Percentiles rank a stretch among this genome's conserved stretches.
phyloP scores from a whole-genome alignment of 2,888 invertebrate species.

The Hirtodrosophila trivittata region DNA sequence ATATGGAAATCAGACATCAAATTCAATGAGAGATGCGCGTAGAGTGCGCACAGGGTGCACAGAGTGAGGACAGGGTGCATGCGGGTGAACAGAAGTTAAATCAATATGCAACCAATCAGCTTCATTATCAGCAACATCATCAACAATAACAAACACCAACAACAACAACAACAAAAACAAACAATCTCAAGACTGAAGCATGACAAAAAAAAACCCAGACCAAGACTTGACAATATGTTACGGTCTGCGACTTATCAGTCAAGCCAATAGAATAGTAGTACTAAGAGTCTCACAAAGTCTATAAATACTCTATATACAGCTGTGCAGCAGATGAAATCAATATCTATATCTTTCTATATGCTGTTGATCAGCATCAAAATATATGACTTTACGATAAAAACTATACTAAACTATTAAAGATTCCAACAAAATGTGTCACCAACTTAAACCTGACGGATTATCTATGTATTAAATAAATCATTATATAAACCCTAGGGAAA shows the following conservation, averaged over 20 bases:
- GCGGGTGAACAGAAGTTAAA: constrained; percentile 16
- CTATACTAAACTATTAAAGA: too few relatives aligned
- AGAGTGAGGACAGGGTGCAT: constrained; percentile 4
- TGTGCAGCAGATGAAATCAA: too few relatives aligned
- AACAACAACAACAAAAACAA: background rate
- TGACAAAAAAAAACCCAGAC: constrained; percentile 44
- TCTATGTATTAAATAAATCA: too few relatives aligned
- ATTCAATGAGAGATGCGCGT: background rate
- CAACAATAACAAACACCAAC: constrained; percentile 18
- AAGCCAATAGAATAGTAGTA: background rate
- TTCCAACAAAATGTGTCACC: too few relatives aligned
- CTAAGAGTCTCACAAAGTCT: background rate
- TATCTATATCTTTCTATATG: too few relatives aligned
- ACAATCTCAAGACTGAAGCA: constrained; percentile 7
- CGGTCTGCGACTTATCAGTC: constrained; percentile 20
- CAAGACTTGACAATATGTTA: constrained; percentile 36
- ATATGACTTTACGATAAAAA: too few relatives aligned
- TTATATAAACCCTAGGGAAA: too few relatives aligned
- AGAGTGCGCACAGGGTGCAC: too few relatives aligned
- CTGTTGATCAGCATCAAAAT: too few relatives aligned
- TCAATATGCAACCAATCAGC: constrained; percentile 53
- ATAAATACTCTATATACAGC: background rate
- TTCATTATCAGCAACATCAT: constrained; percentile 42
- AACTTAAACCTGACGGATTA: too few relatives aligned
- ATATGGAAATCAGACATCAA: constrained; percentile 22